Conservation (phyloP, 2,113 vertebrate genomes). For the Bambusicola thoracicus region DNA sequence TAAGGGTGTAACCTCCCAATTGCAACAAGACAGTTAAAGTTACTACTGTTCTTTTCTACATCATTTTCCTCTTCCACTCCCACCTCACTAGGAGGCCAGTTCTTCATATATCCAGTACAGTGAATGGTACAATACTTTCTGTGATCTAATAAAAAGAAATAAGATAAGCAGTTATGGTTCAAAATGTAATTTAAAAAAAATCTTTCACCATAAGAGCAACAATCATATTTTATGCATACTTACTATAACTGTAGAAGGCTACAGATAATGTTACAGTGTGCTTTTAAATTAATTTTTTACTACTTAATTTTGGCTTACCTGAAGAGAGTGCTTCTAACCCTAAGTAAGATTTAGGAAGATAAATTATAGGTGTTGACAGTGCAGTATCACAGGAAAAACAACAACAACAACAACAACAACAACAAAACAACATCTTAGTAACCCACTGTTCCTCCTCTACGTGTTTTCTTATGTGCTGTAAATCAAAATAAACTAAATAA, state of each 20-base stretch:
- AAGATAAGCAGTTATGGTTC: slow-evolving; percentile 27
- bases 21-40: slow-evolving; percentile 90
- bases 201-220: neutral
- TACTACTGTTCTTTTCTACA: slow-evolving; percentile 82
- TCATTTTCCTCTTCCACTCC: slow-evolving; percentile 84
- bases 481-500: neutral
- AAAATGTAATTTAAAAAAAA: neutral
- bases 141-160: slow-evolving; percentile 77
- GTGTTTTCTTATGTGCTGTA: neutral
- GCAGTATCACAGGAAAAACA: neutral
- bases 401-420: neutral
- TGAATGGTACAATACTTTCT: slow-evolving; percentile 91
- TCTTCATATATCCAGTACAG: slow-evolving; percentile 91
- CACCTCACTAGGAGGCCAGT: slow-evolving; percentile 86
- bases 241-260: neutral
- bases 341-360: neutral
- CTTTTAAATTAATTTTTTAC: neutral
- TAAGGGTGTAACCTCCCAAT: slow-evolving; percentile 87
- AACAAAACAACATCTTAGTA: neutral
- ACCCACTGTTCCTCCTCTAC: neutral
- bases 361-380: neutral
- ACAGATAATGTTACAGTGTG: neutral
- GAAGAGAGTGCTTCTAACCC: neutral
- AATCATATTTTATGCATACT: neutral
- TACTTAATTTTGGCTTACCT: slow-evolving; percentile 20